Base-by-base conservation (phyloP, 2,797 vertebrate genomes). In the Poeciliopsis turneri region DNA sequence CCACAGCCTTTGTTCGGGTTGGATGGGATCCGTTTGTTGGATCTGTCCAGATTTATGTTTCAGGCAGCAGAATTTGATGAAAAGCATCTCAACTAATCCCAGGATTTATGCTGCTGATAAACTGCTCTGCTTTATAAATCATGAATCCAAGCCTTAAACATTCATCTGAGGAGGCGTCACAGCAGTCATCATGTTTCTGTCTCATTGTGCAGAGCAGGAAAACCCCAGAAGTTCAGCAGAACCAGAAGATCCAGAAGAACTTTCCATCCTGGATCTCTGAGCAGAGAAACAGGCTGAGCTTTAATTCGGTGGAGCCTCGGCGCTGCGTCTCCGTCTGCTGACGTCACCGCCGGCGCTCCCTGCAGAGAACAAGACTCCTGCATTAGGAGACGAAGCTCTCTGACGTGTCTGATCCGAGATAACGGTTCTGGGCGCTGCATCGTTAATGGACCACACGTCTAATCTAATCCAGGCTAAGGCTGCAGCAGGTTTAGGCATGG, bases 301-400 rank as follows among this genome's bases (percentile, higher is more conserved):
- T 61, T 33, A 33, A 61, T 18, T 33, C 33, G 2, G n/a, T 68
- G 16, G 68, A 15, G 77, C 73, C 79, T 78, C 64, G 4, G 66
- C 51, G 3, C 47, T 59, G 73, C 78, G 23, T 80, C 72, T 80
- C 46, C 45, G 51, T 82, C 76, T 79, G 79, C 74, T 46, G 75
- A 43, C 68, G 47, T 77, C 78, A 72, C 55, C 15, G 0, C 25
- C 5, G 28, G n/a, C 0, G 3, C 64, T 85, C 83, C 53, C 83
- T 2, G 69, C 1, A 78, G 88, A 82, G 23, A 28, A 78, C 83
- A 74, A 1, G 84, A 82, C 78, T 82, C 68, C 47, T 86, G 78
- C 88, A 88, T 88, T 88, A 87, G 79, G 83, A 64, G 10, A 76
- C 7, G 77, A 25, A 72, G 86, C 71, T 87, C 25, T 84, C 76